Base-by-base conservation (phyloP, 2,888 invertebrate species). In the Metacarcinus magister region DNA sequence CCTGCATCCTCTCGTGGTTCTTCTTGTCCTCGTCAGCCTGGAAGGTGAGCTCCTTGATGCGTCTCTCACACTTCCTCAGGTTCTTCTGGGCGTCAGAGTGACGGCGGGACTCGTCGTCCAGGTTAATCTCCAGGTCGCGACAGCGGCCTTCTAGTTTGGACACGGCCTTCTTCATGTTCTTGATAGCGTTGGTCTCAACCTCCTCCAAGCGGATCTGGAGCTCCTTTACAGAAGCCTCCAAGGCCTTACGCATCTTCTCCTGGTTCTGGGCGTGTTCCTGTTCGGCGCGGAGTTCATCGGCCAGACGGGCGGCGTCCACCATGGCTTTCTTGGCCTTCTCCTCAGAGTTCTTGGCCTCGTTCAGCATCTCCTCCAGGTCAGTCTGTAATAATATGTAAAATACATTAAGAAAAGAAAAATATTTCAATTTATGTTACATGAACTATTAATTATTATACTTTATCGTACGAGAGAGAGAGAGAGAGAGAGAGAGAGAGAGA, bases 1-100 rank as follows among this genome's bases (percentile, higher is more conserved):
- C 99, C 98, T 99, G 99, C 98, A 99, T 99, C 97, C 99, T 99
- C 98, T 99, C 99, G 98, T 99, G 99, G 98, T 99, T 99, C 98
- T 99, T 99, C 98, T 99, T 99, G 98, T 99, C 99, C 98, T 99
- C 99, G 97, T 99, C 99, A 97, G 99, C 99, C 98, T 97, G 97
- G 97, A 97, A 97, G 95, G 96, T 97, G 95, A 97, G 97, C 97
- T 98, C 98, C 97, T 98, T 98, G 97, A 98, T 97, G 96, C 98
- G 97, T 98, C 60, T 97, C 97, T 98, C 98, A 96, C 98, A 97
- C 97, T 98, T 98, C 97, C 98, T 97, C 97, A 98, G 97, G 97
- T 98, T 98, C 98, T 98, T 98, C 97, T 98, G 97, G 75, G 98
- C 98, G 97, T 98, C 98, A 82, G 98, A 97, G 97, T 98, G 98